Percentiles rank a stretch among this genome's conserved stretches.
Conservation (phyloP, 1,140 invertebrate genomes). For the Uloborus diversus region DNA sequence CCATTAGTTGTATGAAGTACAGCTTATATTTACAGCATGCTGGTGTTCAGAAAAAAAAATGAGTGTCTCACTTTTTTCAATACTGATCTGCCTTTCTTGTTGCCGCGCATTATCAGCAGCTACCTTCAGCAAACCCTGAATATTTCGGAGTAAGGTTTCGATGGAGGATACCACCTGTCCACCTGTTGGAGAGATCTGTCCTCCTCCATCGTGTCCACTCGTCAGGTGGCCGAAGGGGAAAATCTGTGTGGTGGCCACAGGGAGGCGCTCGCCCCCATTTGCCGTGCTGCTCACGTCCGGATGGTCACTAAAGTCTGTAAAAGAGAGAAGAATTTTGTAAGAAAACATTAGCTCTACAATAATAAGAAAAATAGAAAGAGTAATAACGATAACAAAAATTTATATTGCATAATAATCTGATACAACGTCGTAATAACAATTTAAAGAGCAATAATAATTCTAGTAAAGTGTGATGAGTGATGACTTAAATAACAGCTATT, state of each 20-base stretch:
- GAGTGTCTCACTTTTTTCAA: constrained; percentile 96
- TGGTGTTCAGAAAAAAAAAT: no score
- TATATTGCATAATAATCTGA: no score
- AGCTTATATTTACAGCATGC: no score
- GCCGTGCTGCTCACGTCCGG: constrained; percentile 61
- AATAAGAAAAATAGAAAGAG: no score
- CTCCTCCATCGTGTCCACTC: constrained; percentile 67
- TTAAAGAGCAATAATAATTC: no score
- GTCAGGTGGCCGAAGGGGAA: constrained; percentile 36
- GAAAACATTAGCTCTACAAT: no score
- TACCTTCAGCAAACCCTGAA: constrained; percentile 92
- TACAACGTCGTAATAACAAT: no score
- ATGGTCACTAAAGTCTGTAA: constrained; percentile 60
- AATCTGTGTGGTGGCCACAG: constrained; percentile 31
- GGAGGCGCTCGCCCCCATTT: constrained; percentile 58
- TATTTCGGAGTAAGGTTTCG: constrained; percentile 91
- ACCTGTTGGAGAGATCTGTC: constrained; percentile 56
- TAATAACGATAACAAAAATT: no score
- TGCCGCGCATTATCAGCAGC: constrained; percentile 94
- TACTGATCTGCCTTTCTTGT: constrained; percentile 92
- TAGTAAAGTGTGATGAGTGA: no score
- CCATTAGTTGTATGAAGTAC: no score
- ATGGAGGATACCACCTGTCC: constrained; percentile 76
- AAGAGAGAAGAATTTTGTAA: no score
- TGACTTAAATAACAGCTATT: no score